phyloP scores from a whole-genome alignment of 2,888 invertebrate species.

The Microdon myrmicae region DNA sequence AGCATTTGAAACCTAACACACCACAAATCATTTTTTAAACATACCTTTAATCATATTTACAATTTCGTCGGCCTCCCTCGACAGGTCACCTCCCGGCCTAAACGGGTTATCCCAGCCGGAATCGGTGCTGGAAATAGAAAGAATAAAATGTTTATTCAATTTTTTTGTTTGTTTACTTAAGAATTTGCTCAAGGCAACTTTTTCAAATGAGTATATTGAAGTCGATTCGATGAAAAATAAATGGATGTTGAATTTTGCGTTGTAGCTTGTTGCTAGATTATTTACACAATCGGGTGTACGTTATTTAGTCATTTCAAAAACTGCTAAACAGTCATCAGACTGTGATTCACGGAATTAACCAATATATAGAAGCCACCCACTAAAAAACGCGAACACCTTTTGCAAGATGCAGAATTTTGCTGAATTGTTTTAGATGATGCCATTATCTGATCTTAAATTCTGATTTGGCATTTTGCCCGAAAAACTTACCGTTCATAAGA shows the following conservation, averaged over 20 bases:
- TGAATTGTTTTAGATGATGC: too few species aligned
- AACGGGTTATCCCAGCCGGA: conserved; percentile 98
- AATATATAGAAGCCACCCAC: too few species aligned
- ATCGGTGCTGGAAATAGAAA: conserved; percentile 79
- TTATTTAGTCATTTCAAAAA: too few species aligned
- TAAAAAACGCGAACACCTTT: too few species aligned
- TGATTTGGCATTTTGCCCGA: too few species aligned
- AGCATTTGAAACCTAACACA: conserved; percentile 1
- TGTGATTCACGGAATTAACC: too few species aligned
- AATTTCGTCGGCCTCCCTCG: conserved; percentile 90
- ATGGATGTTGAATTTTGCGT: conserved; percentile 4
- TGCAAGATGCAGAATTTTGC: too few species aligned
- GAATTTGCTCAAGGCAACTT: neutral
- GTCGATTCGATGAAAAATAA: neutral
- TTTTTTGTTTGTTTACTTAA: neutral
- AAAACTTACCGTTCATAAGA: too few species aligned
- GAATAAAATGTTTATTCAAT: conserved; percentile 15
- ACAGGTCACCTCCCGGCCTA: conserved; percentile 94
- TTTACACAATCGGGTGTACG: too few species aligned
- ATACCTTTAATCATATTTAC: conserved; percentile 88
- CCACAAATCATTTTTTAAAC: conserved; percentile 33
- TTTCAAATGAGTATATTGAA: conserved; percentile 10
- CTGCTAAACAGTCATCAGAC: too few species aligned
- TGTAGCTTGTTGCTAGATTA: too few species aligned
- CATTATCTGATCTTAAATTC: too few species aligned